Evolutionary conservation across 2,113 vertebrate species (phyloP).

Genomic region (Excalfactoria chinensis): DNA sequence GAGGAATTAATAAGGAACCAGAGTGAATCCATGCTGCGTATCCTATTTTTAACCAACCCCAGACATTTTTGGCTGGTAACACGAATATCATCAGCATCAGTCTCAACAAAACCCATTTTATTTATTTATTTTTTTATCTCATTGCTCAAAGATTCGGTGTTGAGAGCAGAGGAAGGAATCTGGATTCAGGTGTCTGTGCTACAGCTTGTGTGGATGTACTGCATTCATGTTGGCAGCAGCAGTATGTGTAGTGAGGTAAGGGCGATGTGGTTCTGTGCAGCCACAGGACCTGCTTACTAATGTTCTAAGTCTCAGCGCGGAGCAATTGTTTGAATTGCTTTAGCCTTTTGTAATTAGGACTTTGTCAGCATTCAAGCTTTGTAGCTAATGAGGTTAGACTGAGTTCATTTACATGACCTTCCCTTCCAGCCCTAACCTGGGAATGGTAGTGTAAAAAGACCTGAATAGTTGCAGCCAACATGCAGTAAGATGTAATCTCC

Average conservation of each 20-base stretch:
- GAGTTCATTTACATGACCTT: background rate
- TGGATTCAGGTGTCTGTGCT: background rate
- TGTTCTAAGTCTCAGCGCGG: background rate
- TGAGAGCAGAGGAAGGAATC: background rate
- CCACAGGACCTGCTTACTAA: background rate
- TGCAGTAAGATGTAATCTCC: background rate
- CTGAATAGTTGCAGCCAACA: background rate
- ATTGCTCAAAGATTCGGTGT: background rate
- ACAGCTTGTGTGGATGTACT: background rate
- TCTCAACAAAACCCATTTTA: background rate
- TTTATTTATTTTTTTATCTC: constrained; percentile 23
- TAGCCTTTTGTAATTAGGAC: background rate
- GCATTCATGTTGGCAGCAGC: background rate
- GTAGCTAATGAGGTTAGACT: background rate
- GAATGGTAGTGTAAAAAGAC: background rate
- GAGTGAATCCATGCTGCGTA: background rate
- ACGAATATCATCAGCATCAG: background rate
- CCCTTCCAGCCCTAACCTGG: background rate
- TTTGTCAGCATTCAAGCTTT: background rate
- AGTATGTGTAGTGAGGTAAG: accelerated
- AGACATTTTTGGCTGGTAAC: background rate
- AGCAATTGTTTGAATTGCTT: background rate
- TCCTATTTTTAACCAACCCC: background rate
- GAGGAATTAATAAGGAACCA: background rate
- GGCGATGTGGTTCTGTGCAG: background rate